A percentile compares a stretch with the other conserved stretches of the same genome.
Conservation (phyloP, 2,113 vertebrate species). For the Pungitius pungitius region DNA sequence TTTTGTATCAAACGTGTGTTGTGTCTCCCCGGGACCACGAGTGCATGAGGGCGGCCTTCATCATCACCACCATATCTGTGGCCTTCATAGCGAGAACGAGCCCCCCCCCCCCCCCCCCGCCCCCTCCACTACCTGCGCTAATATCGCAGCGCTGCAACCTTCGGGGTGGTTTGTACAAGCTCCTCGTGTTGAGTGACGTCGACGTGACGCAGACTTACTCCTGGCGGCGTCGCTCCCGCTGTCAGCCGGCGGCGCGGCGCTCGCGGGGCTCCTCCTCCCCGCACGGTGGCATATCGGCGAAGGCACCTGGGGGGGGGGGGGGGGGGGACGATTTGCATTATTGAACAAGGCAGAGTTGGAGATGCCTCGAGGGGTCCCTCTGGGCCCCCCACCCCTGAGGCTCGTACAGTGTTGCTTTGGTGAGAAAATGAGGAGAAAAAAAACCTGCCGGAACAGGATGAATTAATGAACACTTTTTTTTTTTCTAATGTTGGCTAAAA, state of each 20-base stretch:
- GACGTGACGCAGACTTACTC: slow-evolving; percentile 82
- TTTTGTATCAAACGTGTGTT: not conserved
- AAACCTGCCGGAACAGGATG: slow-evolving; percentile 66
- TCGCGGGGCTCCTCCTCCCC: slow-evolving; percentile 55
- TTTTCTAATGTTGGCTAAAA: slow-evolving; percentile 71
- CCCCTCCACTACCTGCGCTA: not conserved
- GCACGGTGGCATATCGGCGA: slow-evolving; percentile 54
- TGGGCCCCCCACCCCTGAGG: slow-evolving; percentile 73
- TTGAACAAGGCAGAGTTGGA: slow-evolving; percentile 72
- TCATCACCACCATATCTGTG: no score
- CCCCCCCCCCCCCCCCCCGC: no score
- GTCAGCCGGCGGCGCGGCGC: slow-evolving; percentile 70
- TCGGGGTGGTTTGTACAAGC: no score
- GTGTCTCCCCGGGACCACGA: no score
- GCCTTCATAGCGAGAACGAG: slow-evolving; percentile 5
- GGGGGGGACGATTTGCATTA: slow-evolving; percentile 76
- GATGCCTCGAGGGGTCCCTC: slow-evolving; percentile 69
- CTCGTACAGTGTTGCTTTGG: slow-evolving; percentile 58
- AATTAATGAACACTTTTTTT: slow-evolving; percentile 70
- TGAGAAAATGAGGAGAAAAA: not conserved
- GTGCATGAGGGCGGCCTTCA: not conserved
- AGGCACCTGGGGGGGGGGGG: slow-evolving; percentile 69
- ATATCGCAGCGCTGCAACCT: not conserved
- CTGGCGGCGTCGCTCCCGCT: slow-evolving; percentile 84
- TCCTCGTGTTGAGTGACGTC: slow-evolving; percentile 8